phyloP scores from a whole-genome alignment of 2,113 vertebrate species.

The Otus sunia region DNA sequence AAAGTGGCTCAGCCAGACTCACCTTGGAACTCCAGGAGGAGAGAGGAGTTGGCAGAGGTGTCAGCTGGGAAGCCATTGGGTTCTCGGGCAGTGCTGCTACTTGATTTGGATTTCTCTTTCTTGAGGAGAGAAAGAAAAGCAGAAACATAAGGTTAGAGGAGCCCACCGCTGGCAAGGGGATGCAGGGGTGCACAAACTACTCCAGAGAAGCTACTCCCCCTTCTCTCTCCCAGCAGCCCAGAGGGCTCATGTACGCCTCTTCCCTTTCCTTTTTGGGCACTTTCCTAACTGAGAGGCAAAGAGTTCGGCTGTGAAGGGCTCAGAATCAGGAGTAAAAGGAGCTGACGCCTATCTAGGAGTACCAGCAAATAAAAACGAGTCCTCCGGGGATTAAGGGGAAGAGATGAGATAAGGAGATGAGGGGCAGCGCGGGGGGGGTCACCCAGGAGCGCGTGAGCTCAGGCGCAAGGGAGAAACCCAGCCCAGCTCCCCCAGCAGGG shows the following conservation, averaged over 20 bases:
- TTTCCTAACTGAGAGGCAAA: not conserved
- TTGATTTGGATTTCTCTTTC: constrained; percentile 91
- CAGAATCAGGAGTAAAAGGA: not conserved
- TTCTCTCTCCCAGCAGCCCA: not conserved
- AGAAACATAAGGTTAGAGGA: not conserved
- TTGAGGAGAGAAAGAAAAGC: constrained; percentile 38
- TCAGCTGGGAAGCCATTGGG: constrained; percentile 84
- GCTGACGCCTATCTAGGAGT: fast-evolving
- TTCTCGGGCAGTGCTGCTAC: constrained; percentile 75
- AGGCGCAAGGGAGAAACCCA: not conserved
- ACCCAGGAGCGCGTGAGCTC: fast-evolving
- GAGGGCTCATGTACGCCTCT: not conserved
- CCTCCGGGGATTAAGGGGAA: no score
- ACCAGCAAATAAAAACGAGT: fast-evolving
- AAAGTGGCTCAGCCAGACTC: not conserved
- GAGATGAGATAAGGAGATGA: no score
- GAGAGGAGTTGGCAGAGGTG: constrained; percentile 85
- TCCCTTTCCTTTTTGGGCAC: not conserved
- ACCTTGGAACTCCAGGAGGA: constrained; percentile 94
- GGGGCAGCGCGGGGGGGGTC: fast-evolving
- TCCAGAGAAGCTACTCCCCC: not conserved
- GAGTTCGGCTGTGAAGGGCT: no score
- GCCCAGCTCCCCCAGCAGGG: fast-evolving
- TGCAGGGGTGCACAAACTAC: not conserved
- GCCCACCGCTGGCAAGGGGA: not conserved